phyloP scores from a whole-genome alignment of 2,888 invertebrate genomes.

The Cephus sareptanus region DNA sequence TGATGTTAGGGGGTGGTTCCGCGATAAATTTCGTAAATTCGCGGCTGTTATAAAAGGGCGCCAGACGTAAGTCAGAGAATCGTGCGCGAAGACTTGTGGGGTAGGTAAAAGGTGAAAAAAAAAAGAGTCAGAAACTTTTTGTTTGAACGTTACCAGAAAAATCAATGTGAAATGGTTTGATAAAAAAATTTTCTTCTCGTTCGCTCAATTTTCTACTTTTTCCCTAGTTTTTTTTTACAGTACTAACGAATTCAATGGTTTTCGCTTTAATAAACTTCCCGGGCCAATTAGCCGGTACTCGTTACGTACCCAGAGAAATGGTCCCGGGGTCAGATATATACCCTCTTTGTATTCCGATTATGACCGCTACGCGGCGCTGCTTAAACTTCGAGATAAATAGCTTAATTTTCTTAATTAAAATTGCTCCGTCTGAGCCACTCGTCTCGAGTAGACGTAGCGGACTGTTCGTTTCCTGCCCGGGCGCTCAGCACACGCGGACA shows the following conservation, averaged over 20 bases:
- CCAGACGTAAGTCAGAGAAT: too few relatives aligned
- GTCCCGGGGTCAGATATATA: constrained; percentile 12
- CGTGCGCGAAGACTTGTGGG: too few relatives aligned
- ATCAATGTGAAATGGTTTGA: too few relatives aligned
- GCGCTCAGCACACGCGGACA: neutral
- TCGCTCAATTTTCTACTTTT: too few relatives aligned
- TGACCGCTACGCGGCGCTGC: constrained; percentile 7
- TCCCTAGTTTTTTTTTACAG: neutral
- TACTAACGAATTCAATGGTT: constrained; percentile 16
- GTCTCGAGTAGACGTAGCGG: constrained; percentile 28
- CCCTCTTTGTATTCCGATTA: constrained; percentile 31
- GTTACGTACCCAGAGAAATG: constrained; percentile 21
- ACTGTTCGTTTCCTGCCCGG: constrained; percentile 13
- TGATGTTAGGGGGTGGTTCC: too few relatives aligned
- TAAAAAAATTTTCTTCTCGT: too few relatives aligned
- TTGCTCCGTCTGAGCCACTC: constrained; percentile 28
- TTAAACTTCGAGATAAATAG: constrained; percentile 45
- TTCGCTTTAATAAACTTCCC: constrained; percentile 31
- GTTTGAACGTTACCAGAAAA: too few relatives aligned
- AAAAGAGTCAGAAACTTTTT: too few relatives aligned
- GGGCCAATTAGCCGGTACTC: constrained; percentile 1
- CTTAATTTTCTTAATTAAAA: constrained; percentile 56
- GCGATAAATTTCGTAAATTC: too few relatives aligned
- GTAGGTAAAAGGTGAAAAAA: too few relatives aligned
- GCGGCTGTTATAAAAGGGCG: too few relatives aligned